phyloP scores from a whole-genome alignment of 2,797 vertebrate species.

The Tokudaia muenninki region DNA sequence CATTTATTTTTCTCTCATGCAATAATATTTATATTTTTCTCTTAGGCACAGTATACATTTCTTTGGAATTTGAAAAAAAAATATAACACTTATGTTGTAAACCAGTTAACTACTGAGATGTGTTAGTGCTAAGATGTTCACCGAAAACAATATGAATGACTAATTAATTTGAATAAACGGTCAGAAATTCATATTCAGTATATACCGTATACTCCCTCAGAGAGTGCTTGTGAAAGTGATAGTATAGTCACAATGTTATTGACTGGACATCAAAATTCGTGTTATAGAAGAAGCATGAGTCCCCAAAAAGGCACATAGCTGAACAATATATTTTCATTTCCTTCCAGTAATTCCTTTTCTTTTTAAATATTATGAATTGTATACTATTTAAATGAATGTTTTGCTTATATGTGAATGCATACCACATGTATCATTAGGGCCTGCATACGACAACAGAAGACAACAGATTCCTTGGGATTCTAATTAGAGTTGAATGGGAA shows the following conservation, averaged over 20 bases:
- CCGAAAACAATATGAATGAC: conserved; percentile 65
- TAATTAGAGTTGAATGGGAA: neutral
- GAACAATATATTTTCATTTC: conserved; percentile 63
- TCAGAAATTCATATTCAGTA: conserved; percentile 81
- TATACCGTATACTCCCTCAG: conserved; percentile 65
- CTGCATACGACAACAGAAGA: neutral
- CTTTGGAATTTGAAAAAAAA: conserved; percentile 63
- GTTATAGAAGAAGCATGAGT: conserved; percentile 55
- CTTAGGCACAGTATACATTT: conserved; percentile 65
- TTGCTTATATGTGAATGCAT: neutral
- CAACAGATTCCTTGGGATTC: neutral
- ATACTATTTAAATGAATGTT: neutral
- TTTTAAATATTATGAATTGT: neutral
- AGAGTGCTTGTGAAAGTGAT: conserved; percentile 60
- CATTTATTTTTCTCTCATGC: neutral
- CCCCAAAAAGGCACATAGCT: neutral
- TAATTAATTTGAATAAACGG: conserved; percentile 78
- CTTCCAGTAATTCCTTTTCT: neutral
- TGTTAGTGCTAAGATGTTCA: neutral
- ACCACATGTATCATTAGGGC: neutral
- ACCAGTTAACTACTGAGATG: conserved; percentile 31
- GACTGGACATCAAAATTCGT: conserved; percentile 64
- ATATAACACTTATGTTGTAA: conserved; percentile 5
- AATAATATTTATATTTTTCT: neutral
- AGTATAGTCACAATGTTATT: conserved; percentile 61